phyloP scores from a whole-genome alignment of 2,113 vertebrate genomes.

The Tyto alba region DNA sequence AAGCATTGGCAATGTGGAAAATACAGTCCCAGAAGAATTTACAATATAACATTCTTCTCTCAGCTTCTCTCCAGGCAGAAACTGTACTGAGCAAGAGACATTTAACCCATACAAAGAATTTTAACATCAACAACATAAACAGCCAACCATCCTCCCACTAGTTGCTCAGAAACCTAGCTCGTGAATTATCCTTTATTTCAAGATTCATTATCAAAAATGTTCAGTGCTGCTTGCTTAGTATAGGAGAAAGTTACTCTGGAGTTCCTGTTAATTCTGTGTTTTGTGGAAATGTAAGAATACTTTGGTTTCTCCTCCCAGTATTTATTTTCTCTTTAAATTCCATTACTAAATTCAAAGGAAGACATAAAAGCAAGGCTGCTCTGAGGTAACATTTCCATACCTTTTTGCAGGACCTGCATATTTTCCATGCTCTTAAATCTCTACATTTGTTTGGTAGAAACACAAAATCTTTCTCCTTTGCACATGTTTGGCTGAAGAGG shows the following conservation, averaged over 20 bases:
- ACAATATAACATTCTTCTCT: background rate
- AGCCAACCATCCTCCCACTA: background rate
- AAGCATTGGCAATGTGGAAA: background rate
- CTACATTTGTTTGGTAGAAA: background rate
- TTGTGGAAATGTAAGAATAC: background rate
- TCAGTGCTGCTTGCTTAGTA: background rate
- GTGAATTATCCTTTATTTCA: background rate
- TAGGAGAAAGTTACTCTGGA: background rate
- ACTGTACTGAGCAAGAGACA: background rate
- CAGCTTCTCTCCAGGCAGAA: background rate
- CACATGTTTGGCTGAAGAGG: background rate
- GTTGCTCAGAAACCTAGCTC: background rate
- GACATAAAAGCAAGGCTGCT: background rate
- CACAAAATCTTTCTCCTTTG: background rate
- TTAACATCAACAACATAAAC: background rate
- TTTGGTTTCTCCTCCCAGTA: background rate
- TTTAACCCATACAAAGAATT: constrained; percentile 1
- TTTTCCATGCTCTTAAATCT: background rate
- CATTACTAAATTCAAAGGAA: background rate
- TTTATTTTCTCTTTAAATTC: background rate
- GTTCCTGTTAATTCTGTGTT: background rate
- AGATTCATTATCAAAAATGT: background rate
- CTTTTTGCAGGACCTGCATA: background rate
- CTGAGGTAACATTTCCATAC: background rate
- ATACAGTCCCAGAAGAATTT: background rate